Conservation (phyloP, 2,797 vertebrate species). For the Tapirus indicus region DNA sequence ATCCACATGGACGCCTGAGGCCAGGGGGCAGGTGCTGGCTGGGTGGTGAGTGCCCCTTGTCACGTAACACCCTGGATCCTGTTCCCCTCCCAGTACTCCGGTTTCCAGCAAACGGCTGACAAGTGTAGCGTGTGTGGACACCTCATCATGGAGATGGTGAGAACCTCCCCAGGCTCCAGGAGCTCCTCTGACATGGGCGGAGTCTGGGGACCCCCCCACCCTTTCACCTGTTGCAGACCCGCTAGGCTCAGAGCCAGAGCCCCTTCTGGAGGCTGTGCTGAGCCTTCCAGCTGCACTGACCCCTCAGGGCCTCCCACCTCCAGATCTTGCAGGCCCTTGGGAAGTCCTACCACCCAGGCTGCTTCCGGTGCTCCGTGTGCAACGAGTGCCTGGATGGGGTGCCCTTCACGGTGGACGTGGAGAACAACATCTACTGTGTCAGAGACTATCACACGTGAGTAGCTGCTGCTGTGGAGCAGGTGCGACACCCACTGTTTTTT, state of each 20-base stretch:
- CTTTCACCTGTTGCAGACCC: conserved; percentile 3
- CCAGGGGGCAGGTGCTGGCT: neutral
- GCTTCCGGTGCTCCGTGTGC: conserved; percentile 98
- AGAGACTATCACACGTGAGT: conserved; percentile 99
- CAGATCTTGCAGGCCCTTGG: conserved; percentile 99
- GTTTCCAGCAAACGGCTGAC: conserved; percentile 99
- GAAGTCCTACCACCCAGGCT: conserved; percentile 98
- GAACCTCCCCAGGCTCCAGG: conserved; percentile 65
- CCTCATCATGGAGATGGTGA: conserved; percentile 99
- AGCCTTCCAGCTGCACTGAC: conserved; percentile 38
- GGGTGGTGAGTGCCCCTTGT: neutral
- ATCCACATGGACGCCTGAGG: neutral
- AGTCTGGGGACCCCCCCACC: neutral
- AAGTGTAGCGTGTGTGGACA: conserved; percentile 99
- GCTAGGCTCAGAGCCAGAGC: conserved; percentile 12
- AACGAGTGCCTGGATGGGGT: conserved; percentile 98
- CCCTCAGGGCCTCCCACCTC: conserved; percentile 61
- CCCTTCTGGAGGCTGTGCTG: neutral
- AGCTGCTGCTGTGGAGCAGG: accelerated
- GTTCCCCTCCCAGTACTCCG: conserved; percentile 94
- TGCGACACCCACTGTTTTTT: accelerated
- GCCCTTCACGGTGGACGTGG: conserved; percentile 98
- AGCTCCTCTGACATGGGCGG: neutral
- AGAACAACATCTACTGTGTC: conserved; percentile 99
- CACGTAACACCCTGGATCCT: conserved; percentile 55